Percentiles rank a stretch among this genome's conserved stretches.
Conservation (phyloP, 2,888 invertebrate species). For the Limenitis camilla region DNA sequence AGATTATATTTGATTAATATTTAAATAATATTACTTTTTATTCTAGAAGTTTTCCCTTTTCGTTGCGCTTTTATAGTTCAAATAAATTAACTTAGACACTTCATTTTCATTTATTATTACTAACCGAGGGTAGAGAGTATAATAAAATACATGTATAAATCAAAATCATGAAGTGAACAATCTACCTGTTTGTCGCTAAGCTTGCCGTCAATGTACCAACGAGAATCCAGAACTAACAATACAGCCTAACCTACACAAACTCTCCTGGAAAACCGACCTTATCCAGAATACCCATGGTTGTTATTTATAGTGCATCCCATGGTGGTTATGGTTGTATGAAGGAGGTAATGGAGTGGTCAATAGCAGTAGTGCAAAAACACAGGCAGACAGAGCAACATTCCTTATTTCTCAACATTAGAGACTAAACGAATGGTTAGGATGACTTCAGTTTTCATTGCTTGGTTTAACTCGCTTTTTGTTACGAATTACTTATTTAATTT, state of each 20-base stretch:
- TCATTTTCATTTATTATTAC: no score
- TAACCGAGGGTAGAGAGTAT: no score
- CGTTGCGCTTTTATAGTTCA: no score
- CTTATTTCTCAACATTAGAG: constrained; percentile 40
- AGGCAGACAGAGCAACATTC: constrained; percentile 45
- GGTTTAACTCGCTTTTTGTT: constrained; percentile 28
- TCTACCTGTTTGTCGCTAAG: constrained; percentile 35
- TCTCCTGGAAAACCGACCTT: neutral
- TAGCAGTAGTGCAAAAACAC: constrained; percentile 63
- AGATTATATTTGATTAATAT: no score
- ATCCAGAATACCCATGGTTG: neutral
- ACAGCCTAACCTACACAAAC: neutral
- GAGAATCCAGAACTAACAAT: constrained; percentile 1
- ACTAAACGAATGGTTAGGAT: constrained; percentile 49
- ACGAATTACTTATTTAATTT: no score
- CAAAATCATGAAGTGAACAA: constrained; percentile 28
- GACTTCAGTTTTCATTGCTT: constrained; percentile 27
- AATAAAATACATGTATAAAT: constrained; percentile 24
- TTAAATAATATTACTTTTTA: no score
- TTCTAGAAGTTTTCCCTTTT: no score
- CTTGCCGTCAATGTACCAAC: constrained; percentile 35
- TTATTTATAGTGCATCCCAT: neutral
- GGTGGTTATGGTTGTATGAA: neutral
- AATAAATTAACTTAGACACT: no score
- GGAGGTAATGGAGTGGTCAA: constrained; percentile 40